phyloP scores from a whole-genome alignment of 2,888 invertebrate species.

The Biston betularia region DNA sequence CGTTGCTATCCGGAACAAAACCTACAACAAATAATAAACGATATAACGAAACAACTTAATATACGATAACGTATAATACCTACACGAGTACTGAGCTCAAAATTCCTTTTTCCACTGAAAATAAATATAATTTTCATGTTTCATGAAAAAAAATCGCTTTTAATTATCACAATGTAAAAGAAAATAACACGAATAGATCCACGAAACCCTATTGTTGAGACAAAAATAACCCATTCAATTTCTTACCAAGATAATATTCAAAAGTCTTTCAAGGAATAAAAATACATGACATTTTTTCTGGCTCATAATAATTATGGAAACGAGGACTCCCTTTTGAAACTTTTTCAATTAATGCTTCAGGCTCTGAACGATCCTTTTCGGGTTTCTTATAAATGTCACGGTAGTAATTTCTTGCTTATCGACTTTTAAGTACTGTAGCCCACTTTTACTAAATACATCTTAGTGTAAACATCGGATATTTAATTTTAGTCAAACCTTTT shows the following conservation, averaged over 20 bases:
- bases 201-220: neutral
- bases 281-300: slow-evolving; percentile 13
- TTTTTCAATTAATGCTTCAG: slow-evolving; percentile 27
- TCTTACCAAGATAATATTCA: neutral
- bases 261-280: slow-evolving; percentile 2
- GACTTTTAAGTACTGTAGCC: slow-evolving; percentile 5
- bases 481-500: too few relatives aligned
- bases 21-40: too few relatives aligned
- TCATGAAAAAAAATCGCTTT: too few relatives aligned
- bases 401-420: slow-evolving; percentile 8
- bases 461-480: too few relatives aligned
- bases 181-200: neutral
- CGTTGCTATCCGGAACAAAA: too few relatives aligned
- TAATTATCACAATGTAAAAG: neutral
- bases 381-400: slow-evolving; percentile 16
- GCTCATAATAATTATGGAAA: slow-evolving; percentile 17
- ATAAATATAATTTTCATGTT: too few relatives aligned
- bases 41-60: too few relatives aligned
- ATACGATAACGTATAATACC: too few relatives aligned
- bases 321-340: neutral
- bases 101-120: too few relatives aligned
- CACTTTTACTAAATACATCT: neutral
- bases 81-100: too few relatives aligned
- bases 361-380: slow-evolving; percentile 9
- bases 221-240: slow-evolving; percentile 6